These are phyloP conservation scores for Drosophila setifemur DNA, from an alignment of 1,140 invertebrate genomes.

Conservation along the genomic window DNA sequence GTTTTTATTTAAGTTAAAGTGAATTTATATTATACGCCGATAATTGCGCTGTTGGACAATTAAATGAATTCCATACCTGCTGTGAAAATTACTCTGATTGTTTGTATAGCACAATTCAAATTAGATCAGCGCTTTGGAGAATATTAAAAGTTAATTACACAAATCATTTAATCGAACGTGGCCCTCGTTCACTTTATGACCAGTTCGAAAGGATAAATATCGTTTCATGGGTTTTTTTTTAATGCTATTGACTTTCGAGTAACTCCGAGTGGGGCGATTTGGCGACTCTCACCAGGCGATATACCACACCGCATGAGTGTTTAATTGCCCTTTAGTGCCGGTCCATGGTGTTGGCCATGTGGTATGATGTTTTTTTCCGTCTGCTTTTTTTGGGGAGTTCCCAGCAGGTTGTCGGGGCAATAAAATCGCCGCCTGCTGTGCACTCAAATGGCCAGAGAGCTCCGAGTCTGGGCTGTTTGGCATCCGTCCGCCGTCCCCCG, in stretches of 20 bases:
- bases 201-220: conserved; percentile 23
- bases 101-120: too few species aligned
- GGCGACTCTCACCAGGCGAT: not conserved
- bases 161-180: not conserved
- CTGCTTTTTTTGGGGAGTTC: conserved; percentile 4
- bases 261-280: conserved; percentile 3
- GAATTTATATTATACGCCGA: too few species aligned
- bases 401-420: conserved; percentile 47
- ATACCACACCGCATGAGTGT: conserved; percentile 38
- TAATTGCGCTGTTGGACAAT: too few species aligned
- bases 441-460: conserved; percentile 45
- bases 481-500: not conserved
- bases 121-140: too few species aligned
- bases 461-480: not conserved
- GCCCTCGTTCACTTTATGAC: not conserved
- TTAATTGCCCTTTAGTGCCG: conserved; percentile 50
- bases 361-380: not conserved
- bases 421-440: conserved; percentile 51
- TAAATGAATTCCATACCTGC: too few species aligned
- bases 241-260: conserved; percentile 31
- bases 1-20: too few species aligned
- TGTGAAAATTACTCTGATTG: too few species aligned
- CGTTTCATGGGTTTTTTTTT: conserved; percentile 40
- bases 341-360: conserved; percentile 10
- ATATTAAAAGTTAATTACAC: too few species aligned